These are phyloP conservation scores for Daboia siamensis DNA, from an alignment of 2,113 vertebrate species.

Conservation along the genomic window DNA sequence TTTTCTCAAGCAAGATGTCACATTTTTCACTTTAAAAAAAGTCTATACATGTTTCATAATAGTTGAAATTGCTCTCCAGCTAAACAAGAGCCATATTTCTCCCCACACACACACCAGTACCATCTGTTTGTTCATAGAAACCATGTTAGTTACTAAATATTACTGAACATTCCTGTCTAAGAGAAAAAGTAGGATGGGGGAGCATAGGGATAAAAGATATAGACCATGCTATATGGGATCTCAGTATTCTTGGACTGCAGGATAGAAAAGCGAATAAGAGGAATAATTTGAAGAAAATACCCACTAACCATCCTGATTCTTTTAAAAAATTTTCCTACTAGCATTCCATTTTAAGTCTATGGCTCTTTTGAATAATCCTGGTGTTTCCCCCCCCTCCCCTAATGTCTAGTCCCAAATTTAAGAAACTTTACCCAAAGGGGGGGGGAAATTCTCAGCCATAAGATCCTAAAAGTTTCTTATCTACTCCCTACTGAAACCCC, in stretches of 20 bases:
- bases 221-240: background rate
- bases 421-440: background rate
- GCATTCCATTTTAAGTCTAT: background rate
- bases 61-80: background rate
- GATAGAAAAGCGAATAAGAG: background rate
- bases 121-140: background rate
- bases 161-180: background rate
- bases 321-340: background rate
- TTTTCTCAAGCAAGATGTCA: background rate
- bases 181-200: background rate
- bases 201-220: background rate
- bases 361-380: background rate
- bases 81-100: background rate
- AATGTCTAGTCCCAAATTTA: background rate
- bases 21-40: background rate
- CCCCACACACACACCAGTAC: background rate
- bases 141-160: background rate
- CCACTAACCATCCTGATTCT: background rate
- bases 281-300: background rate
- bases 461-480: background rate
- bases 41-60: background rate
- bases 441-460: background rate
- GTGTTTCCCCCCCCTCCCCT: fast-evolving
- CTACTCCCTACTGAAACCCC: background rate
- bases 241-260: background rate